Base-by-base conservation (phyloP, 1,140 invertebrate genomes). In the Heliconius hewitsoni region DNA sequence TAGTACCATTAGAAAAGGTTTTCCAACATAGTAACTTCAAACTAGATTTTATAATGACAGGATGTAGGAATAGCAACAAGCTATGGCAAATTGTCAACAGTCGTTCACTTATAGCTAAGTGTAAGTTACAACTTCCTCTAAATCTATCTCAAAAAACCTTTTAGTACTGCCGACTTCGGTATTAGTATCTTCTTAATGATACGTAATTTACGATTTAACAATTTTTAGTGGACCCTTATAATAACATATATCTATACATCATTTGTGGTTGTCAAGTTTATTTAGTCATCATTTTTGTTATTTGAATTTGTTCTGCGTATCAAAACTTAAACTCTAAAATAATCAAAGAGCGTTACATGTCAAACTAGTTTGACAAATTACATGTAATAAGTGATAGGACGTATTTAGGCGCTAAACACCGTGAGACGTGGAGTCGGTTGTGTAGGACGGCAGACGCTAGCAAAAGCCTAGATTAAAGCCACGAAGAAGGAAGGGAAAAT, bases 61-160 rank as follows among this genome's bases (percentile, higher is more conserved):
- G 84, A 84, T 82, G 84, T 74, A 76, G 79, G 81, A 83, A 80
- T 81, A 83, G 84, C 76, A 82, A 70, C 81, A 66, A 77, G 37
- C 13, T 78, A 50, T 77, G 74, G 83, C 77, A 81, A 81, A 79
- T 83, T 66, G 79, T 76, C 73, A 78, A 82, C 71, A 77, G 74
- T 70, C 76, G 70, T 79, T 30, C 66, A 79, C 80, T 81, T 74
- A 81, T 79, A 74, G 78, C 74, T 81, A 84, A 82, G 78, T 81
- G 80, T 81, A 82, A 72, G 77, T 60, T 83, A 71, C 71, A 76
- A 77, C 73, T 81, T 85, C 83, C 81, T 81, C 72, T 80, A 27
- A 60, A n/a, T 60, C n/a, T 83, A 77, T 77, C 72, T 80, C 72
- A 70, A 74, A 76, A 78, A 81, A 71, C 50, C 27, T 30, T 78